Conservation (phyloP, 2,888 invertebrate genomes). For the Drosophila cognata region DNA sequence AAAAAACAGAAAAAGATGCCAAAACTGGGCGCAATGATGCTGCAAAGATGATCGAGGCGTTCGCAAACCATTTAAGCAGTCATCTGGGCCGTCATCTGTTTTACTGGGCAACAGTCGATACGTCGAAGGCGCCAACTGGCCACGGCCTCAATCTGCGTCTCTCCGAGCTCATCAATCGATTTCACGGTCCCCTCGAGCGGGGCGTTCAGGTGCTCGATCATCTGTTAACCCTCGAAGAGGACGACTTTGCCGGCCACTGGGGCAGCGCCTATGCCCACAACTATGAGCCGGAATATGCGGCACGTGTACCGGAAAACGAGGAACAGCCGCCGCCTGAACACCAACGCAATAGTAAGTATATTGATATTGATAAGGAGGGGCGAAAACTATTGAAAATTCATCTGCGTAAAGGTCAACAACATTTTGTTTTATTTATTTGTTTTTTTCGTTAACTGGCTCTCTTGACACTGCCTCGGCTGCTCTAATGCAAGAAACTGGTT, state of each 20-base stretch:
- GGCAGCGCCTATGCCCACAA: constrained; percentile 83
- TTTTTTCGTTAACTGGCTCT: constrained; percentile 15
- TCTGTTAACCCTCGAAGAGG: constrained; percentile 87
- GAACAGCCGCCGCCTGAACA: constrained; percentile 64
- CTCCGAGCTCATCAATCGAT: constrained; percentile 86
- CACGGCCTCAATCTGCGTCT: constrained; percentile 87
- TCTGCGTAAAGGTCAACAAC: constrained; percentile 60
- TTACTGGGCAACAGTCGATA: constrained; percentile 88
- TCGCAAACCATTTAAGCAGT: constrained; percentile 84
- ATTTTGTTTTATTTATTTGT: constrained; percentile 13
- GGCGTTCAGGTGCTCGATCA: constrained; percentile 88
- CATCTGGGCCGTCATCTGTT: constrained; percentile 87
- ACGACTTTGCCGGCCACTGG: constrained; percentile 84
- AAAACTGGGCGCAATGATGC: constrained; percentile 42
- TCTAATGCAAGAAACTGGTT: constrained; percentile 64
- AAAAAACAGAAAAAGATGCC: constrained; percentile 49
- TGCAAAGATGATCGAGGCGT: constrained; percentile 84
- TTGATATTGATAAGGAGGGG: constrained; percentile 24
- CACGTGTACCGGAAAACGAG: constrained; percentile 62
- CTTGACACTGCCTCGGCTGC: constrained; percentile 32
- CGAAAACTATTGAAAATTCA: constrained; percentile 43
- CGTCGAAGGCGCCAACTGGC: constrained; percentile 47
- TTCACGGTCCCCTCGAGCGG: constrained; percentile 85
- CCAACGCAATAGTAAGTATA: constrained; percentile 41
- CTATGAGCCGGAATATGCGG: constrained; percentile 80